Percentiles rank a stretch among this genome's conserved stretches.
Conservation (phyloP, 2,888 invertebrate species). For the Oscheius sp. region DNA sequence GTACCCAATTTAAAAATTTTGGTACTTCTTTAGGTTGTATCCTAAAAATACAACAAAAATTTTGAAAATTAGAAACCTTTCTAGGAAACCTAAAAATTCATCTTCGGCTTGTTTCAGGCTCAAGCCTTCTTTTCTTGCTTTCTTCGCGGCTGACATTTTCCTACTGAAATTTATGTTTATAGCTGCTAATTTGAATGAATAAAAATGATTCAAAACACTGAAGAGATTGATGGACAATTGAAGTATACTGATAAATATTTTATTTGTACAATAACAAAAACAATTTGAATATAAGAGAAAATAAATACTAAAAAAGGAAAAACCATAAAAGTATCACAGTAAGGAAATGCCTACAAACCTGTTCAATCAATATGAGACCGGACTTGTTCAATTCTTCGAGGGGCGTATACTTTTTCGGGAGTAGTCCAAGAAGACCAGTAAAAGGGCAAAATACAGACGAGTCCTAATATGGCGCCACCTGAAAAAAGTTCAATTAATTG, state of each 20-base stretch:
- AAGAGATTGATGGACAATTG: neutral
- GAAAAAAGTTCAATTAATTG: neutral
- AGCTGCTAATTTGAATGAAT: slow-evolving; percentile 2
- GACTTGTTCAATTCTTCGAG: slow-evolving; percentile 33
- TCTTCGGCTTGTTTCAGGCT: slow-evolving; percentile 19
- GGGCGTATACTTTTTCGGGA: slow-evolving; percentile 38
- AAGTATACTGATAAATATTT: neutral
- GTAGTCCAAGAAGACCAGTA: slow-evolving; percentile 47
- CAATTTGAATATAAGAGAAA: neutral
- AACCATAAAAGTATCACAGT: neutral
- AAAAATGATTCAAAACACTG: neutral
- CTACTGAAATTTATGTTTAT: neutral
- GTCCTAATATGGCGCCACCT: slow-evolving; percentile 54
- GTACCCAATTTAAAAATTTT: slow-evolving; percentile 30
- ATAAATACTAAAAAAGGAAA: neutral
- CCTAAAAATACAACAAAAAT: slow-evolving; percentile 11
- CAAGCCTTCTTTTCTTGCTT: slow-evolving; percentile 4
- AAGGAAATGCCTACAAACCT: neutral
- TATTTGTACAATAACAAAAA: neutral
- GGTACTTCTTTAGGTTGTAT: slow-evolving; percentile 26
- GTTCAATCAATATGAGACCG: slow-evolving; percentile 15
- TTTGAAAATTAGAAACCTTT: neutral
- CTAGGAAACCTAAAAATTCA: slow-evolving; percentile 22
- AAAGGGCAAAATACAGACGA: slow-evolving; percentile 48
- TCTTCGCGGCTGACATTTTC: slow-evolving; percentile 17